Evolutionary conservation across 2,113 vertebrate genomes (phyloP).

Genomic region (Esox niger): DNA sequence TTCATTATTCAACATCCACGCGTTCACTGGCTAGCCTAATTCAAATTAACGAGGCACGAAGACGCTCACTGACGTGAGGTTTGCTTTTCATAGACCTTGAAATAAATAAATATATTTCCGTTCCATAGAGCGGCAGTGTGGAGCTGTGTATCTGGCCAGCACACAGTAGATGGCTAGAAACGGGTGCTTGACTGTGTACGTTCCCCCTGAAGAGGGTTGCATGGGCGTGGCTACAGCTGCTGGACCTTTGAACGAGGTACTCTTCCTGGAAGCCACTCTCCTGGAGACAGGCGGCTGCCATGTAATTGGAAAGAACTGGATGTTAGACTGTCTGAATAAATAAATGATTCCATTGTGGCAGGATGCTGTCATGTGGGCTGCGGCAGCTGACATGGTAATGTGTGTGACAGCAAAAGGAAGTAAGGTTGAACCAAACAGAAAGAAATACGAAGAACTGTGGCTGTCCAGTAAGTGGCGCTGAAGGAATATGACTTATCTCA

Average conservation of each 20-base stretch:
- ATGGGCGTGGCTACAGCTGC: constrained; percentile 6
- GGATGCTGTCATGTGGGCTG: constrained; percentile 32
- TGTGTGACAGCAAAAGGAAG: too few relatives aligned
- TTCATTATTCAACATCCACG: too few relatives aligned
- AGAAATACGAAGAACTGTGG: too few relatives aligned
- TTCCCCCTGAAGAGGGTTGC: background rate
- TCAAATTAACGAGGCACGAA: constrained; percentile 57
- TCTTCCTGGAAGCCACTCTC: constrained; percentile 16
- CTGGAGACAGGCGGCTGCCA: background rate
- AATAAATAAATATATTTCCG: too few relatives aligned
- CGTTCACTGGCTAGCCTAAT: constrained; percentile 40
- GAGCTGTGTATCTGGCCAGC: constrained; percentile 18
- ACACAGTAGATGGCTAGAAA: background rate
- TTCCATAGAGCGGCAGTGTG: constrained; percentile 24
- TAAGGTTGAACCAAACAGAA: too few relatives aligned
- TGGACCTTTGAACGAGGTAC: constrained; percentile 22
- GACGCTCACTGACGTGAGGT: constrained; percentile 35
- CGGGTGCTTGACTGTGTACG: background rate
- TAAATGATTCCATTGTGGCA: constrained; percentile 44
- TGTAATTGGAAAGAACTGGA: constrained; percentile 27
- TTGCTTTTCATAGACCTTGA: too few relatives aligned
- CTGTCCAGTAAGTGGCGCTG: too few relatives aligned
- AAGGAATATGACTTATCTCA: too few relatives aligned
- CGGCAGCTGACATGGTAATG: too few relatives aligned
- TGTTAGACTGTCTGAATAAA: constrained; percentile 34